Base-by-base conservation (phyloP, 2,113 vertebrate genomes). In the Thunnus thynnus region DNA sequence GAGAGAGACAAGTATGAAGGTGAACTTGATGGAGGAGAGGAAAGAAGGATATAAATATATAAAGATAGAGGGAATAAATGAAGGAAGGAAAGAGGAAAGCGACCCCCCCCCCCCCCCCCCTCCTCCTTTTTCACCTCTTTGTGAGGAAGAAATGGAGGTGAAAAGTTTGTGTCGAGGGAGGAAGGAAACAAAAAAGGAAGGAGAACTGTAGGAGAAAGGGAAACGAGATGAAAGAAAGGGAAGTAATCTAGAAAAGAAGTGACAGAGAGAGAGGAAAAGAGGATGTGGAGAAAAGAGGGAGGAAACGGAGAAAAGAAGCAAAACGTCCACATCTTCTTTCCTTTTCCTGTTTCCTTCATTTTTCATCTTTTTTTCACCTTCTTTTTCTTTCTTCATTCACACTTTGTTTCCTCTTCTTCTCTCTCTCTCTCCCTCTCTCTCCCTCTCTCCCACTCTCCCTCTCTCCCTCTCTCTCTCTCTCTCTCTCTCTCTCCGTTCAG, bases 11-110 rank as follows among this genome's bases (percentile, higher is more conserved):
- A n/a, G 32, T 14, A 51, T 6, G 30, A 56, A 72, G 55, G 46
- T 58, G 18, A 85, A 60, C 71, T 11, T 48, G 30, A 41, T 0
- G 4, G 6, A 47, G 9, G 36, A 18, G 32, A 64, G 50, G 13
- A 16, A 25, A 3, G 20, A 54, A 46, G 0, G 2, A 22, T 47
- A 32, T 13, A 55, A 12, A 36, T 10, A 2, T 3, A 20, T 7
- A n/a, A 25, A 3, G n/a, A 10, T 3, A 3, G 3, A 18, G 13
- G 18, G 12, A 8, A 14, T 2, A 0, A 5, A 0, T 1, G 0
- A 10, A 22, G 1, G 0, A 14, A 6, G 4, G 5, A 14, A 41
- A 1, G 4, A 17, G 8, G n/a, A 12, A n/a, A 30, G 27, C 27
- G 22, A 22, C 22, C 22, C 22, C 22, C 22, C 22, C 22, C 22